Evolutionary conservation across 2,888 invertebrate species (phyloP), one percentile per base, ranked within the genome.

Genomic region (Epistrophe eligans): DNA sequence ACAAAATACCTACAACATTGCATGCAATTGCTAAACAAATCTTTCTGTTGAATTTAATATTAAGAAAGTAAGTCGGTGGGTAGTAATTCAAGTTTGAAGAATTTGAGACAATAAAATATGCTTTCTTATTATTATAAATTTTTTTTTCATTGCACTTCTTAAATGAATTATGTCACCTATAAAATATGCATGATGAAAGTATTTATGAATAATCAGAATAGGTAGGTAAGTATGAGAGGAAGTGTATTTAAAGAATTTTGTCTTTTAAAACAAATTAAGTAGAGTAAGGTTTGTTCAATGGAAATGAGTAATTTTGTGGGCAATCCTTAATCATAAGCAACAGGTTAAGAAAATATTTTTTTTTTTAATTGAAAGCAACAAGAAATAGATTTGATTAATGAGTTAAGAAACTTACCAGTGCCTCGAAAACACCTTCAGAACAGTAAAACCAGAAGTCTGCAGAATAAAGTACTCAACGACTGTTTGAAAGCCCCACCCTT

Each of bases 401-500:
- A 71, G 13, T 58, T 58, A 60, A 35, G 38, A 40, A 67, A 83
- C 79, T 71, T 70, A 84, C 79, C 84, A 62, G 17, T 50, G 48
- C 32, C 11, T 50, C 48, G 9, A 13, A 50, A 57, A 6, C n/a
- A 35, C 40, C 40, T 76, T 15, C 17, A 13, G 5, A 43, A 58
- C 45, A 48, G 48, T 17, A 74, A 74, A 62, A 9, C n/a, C 40
- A 7, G 11, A 70, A 58, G 19, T 38, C 80, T 71, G 15, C 57
- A 35, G 28, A 64, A 77, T 43, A 38, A 0, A 71, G 32, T 10
- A 57, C 19, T 57, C 19, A 32, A 55, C 32, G 15, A 52, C 32
- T 66, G 32, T 43, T 67, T 58, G 15, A 62, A 73, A 79, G 73
- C 85, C 85, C 82, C 85, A 85, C 85, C 85, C 85, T 77, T 43